phyloP scores from a whole-genome alignment of 2,113 vertebrate species.

The Thalassarche chlororhynchos region DNA sequence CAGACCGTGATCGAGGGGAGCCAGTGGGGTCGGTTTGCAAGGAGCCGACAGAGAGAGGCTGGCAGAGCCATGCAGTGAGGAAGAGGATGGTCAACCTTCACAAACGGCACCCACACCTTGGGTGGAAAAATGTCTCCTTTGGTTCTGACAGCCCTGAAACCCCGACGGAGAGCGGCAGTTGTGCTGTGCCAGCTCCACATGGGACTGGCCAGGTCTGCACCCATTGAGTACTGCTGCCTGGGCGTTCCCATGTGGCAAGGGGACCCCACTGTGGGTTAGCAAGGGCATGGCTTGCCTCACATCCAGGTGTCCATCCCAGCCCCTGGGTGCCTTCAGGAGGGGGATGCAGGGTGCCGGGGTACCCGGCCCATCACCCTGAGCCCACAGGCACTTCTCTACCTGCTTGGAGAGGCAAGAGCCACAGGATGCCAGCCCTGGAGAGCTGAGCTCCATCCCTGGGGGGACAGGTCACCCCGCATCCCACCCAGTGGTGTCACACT shows the following conservation, averaged over 20 bases:
- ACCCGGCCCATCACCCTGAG: rapidly evolving
- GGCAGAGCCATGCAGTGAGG: background rate
- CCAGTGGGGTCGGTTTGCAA: background rate
- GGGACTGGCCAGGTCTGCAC: background rate
- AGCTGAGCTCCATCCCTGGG: background rate
- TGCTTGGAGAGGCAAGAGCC: background rate
- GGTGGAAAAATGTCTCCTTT: background rate
- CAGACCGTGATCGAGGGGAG: rapidly evolving
- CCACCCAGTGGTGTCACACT: background rate
- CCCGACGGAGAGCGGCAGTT: background rate
- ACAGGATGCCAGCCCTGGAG: background rate
- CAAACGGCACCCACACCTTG: rapidly evolving
- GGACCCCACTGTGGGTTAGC: too few species aligned
- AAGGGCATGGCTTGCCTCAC: rapidly evolving
- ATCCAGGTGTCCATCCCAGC: background rate
- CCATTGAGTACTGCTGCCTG: background rate
- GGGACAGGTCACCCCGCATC: background rate
- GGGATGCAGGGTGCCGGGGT: background rate
- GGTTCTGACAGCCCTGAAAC: background rate
- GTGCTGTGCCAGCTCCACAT: background rate
- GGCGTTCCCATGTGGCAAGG: rapidly evolving
- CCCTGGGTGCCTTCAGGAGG: background rate
- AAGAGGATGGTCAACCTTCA: background rate
- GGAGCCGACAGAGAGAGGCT: background rate
- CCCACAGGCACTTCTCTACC: background rate